Conservation (phyloP, 2,113 vertebrate species). For the Pachypanchax playfairii region DNA sequence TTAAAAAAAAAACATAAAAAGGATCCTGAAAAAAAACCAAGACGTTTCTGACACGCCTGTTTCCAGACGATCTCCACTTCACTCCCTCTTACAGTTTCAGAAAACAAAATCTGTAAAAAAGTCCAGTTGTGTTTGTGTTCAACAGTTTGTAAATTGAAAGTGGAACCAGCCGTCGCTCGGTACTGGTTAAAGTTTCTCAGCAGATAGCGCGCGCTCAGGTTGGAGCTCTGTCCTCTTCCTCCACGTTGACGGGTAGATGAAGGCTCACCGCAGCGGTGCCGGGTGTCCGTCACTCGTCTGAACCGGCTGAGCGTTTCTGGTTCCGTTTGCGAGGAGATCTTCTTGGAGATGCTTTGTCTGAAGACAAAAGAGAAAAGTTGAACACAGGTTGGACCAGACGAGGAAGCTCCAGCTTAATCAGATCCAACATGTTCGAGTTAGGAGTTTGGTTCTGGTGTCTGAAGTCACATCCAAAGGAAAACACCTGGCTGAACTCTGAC, state of each 20-base stretch:
- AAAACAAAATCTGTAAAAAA: conserved; percentile 6
- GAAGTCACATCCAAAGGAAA: no score
- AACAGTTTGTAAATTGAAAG: conserved; percentile 42
- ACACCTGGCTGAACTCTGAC: no score
- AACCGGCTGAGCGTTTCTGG: conserved; percentile 95
- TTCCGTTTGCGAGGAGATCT: conserved; percentile 92
- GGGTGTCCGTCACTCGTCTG: conserved; percentile 88
- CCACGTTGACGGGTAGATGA: conserved; percentile 5
- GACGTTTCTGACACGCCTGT: neutral
- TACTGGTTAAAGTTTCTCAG: conserved; percentile 55
- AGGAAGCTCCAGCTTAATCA: no score
- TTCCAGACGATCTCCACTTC: no score
- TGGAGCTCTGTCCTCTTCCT: conserved; percentile 8
- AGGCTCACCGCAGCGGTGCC: neutral
- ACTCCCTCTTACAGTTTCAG: neutral
- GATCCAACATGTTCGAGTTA: no score
- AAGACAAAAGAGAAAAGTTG: neutral
- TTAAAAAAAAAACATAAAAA: neutral
- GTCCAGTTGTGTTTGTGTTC: conserved; percentile 7
- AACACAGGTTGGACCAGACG: no score
- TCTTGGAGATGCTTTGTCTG: conserved; percentile 96
- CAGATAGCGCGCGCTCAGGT: conserved; percentile 8
- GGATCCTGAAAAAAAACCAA: conserved; percentile 17
- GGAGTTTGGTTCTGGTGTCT: no score
- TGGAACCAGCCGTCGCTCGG: conserved; percentile 50